phyloP scores from a whole-genome alignment of 2,888 invertebrate genomes.

The Xylota segnis region DNA sequence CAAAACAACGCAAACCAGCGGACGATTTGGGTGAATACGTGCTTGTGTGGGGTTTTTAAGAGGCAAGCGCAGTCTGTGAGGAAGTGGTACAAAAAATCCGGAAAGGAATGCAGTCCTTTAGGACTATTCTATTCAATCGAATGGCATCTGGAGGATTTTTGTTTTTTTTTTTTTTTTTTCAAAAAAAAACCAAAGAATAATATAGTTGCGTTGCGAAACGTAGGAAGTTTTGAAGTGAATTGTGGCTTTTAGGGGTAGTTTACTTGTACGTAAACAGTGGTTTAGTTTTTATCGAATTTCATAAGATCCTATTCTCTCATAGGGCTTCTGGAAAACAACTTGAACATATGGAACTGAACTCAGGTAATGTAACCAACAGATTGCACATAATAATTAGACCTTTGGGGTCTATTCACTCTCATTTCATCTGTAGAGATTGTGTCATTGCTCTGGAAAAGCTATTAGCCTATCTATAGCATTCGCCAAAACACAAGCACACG shows the following conservation, averaged over 20 bases:
- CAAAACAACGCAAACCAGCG: slow-evolving; percentile 19
- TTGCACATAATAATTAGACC: too few relatives aligned
- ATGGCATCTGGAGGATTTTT: slow-evolving; percentile 37
- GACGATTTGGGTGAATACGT: slow-evolving; percentile 56
- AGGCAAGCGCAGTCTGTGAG: neutral
- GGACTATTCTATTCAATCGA: slow-evolving; percentile 52
- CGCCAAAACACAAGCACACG: too few relatives aligned
- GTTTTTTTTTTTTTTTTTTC: too few relatives aligned
- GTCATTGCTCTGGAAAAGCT: too few relatives aligned
- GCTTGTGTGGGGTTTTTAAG: slow-evolving; percentile 24
- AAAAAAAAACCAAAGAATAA: neutral
- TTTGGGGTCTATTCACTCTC: too few relatives aligned
- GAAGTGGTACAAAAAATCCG: slow-evolving; percentile 29
- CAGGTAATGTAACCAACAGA: too few relatives aligned
- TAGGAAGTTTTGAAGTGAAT: neutral
- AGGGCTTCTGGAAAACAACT: too few relatives aligned
- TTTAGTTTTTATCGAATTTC: neutral
- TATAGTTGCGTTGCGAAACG: neutral
- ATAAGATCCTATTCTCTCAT: neutral
- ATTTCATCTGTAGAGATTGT: too few relatives aligned
- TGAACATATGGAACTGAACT: too few relatives aligned
- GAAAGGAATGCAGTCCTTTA: slow-evolving; percentile 51
- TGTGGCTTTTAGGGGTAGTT: neutral
- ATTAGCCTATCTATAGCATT: too few relatives aligned
- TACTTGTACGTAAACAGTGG: neutral